Evolutionary conservation across 1,140 invertebrate genomes (phyloP), one percentile per base, ranked within the genome.

Genomic region (Nasonia longicornis): DNA sequence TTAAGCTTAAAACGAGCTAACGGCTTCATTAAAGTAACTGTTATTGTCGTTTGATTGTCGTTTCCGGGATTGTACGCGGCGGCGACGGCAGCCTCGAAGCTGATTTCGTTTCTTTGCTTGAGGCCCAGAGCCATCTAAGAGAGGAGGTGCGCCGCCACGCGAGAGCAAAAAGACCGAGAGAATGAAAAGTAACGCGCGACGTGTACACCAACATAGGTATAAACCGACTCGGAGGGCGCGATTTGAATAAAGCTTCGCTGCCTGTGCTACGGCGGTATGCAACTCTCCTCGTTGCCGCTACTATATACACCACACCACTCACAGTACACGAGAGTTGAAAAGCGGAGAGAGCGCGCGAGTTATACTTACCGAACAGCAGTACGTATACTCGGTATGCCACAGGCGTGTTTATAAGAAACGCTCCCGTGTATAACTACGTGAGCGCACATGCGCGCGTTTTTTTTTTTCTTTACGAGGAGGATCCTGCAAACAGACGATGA

Each of bases 201-300:
- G n/a, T 52, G 67, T 66, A 66, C 74, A 64, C 26, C 26, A 1
- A 26, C 31, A 42, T 11, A 11, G 7, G 38, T 42, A 42, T 42
- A 42, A 1, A 42, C 58, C 64, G 52, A 1, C 64, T 67, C 11
- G 26, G 64, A 64, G 66, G 75, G 83, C 71, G 82, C 82, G 77
- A 88, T 87, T 87, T 87, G 86, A 88, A 88, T 87, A 87, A 87
- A 86, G 82, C 84, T 86, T 81, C 79, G n/a, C 64, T 29, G 10
- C 35, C 10, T 63, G 22, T 16, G 3, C 26, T 42, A 35, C 35
- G 6, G 52, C 20, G 20, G 52, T 58, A 3, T n/a, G 16, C 20
- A 7, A 58, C 52, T 58, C 20, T n/a, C 45, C 12, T 16, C 69
- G 2, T 63, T 26, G 20, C 58, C 22, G 52, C 52, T 58, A 7